These are phyloP conservation scores for Bombus huntii DNA, from an alignment of 1,140 invertebrate species.

Conservation along the genomic window DNA sequence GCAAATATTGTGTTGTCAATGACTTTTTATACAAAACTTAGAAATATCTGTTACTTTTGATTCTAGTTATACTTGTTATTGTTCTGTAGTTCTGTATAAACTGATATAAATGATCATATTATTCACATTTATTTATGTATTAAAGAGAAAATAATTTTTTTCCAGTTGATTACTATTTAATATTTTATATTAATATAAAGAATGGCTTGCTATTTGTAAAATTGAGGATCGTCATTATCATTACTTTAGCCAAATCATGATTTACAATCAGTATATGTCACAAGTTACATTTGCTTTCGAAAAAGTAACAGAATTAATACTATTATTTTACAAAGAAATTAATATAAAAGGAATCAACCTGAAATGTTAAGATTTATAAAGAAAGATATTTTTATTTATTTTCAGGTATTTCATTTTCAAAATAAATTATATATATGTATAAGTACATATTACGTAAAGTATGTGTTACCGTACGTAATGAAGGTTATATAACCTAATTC, in stretches of 20 bases:
- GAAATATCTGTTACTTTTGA: too few species aligned
- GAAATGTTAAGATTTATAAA: slow-evolving; percentile 18
- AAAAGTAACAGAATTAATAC: not conserved
- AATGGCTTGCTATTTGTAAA: not conserved
- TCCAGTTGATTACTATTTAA: not conserved
- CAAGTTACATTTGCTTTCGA: not conserved
- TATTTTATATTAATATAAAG: not conserved
- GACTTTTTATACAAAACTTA: too few species aligned
- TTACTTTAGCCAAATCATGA: too few species aligned
- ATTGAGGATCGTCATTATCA: too few species aligned
- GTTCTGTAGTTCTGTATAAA: too few species aligned
- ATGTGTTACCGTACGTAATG: not conserved
- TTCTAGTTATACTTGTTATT: too few species aligned
- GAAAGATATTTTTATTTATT: not conserved
- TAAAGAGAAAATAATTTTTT: too few species aligned
- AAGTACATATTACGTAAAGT: not conserved
- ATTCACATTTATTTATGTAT: too few species aligned
- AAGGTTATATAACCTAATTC: slow-evolving; percentile 19
- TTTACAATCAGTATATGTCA: too few species aligned
- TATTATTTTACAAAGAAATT: not conserved
- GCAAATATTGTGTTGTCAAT: too few species aligned
- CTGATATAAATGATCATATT: too few species aligned
- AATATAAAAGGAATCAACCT: slow-evolving; percentile 6
- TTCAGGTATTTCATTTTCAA: slow-evolving; percentile 51
- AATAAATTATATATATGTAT: not conserved